Conservation (phyloP, 2,113 vertebrate genomes). For the Zeus faber region DNA sequence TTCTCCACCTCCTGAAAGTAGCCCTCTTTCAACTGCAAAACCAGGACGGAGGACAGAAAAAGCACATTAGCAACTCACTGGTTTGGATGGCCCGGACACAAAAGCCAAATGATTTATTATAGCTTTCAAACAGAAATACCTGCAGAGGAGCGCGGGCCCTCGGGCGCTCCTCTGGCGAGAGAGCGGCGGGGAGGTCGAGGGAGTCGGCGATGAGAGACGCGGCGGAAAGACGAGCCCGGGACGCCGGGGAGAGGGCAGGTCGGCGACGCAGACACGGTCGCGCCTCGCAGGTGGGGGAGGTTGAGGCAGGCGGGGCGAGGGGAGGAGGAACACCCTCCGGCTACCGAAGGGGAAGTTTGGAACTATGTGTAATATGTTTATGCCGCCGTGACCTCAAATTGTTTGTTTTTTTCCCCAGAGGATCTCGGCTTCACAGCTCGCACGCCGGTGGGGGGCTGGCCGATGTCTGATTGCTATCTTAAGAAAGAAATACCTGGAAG, state of each 20-base stretch:
- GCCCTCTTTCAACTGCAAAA: conserved; percentile 54
- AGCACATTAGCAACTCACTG: conserved; percentile 60
- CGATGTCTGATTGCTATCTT: too few species aligned
- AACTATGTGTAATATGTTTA: too few species aligned
- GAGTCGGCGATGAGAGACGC: conserved; percentile 65
- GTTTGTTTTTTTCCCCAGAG: conserved; percentile 32
- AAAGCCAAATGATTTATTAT: conserved; percentile 72
- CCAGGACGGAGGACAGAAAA: conserved; percentile 40
- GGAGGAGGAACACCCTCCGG: background rate
- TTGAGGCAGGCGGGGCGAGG: background rate
- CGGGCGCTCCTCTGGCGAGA: conserved; percentile 56
- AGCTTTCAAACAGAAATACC: conserved; percentile 70
- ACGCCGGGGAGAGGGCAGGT: too few species aligned
- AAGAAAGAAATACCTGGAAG: too few species aligned
- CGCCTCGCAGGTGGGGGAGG: background rate
- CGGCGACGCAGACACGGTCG: too few species aligned
- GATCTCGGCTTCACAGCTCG: conserved; percentile 1
- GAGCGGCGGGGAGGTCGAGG: conserved; percentile 37
- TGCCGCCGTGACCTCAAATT: too few species aligned
- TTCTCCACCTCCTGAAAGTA: conserved; percentile 38
- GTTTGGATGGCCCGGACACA: conserved; percentile 46
- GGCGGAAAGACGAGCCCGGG: background rate
- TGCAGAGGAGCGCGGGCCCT: conserved; percentile 47
- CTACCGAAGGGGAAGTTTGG: too few species aligned
- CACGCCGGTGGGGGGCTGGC: background rate